phyloP scores from a whole-genome alignment of 2,888 invertebrate species.

The Cyaniris semiargus region DNA sequence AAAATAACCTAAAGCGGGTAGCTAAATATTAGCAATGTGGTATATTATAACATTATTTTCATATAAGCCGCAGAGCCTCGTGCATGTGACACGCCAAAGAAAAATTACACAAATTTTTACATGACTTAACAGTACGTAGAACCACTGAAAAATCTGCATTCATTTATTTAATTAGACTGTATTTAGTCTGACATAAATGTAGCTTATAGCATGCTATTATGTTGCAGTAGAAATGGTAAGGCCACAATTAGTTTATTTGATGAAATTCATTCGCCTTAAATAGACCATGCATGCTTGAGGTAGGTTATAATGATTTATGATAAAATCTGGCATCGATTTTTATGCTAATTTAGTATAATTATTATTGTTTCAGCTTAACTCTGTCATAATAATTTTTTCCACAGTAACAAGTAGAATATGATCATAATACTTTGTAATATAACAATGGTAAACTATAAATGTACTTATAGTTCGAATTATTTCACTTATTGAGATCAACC shows the following conservation, averaged over 20 bases:
- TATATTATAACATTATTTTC: slow-evolving; percentile 22
- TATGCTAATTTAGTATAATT: background rate
- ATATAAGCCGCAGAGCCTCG: slow-evolving; percentile 27
- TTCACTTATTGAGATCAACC: too few species aligned
- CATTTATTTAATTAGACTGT: slow-evolving; percentile 26
- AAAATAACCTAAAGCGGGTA: slow-evolving; percentile 36
- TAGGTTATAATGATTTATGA: background rate
- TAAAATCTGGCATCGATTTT: background rate
- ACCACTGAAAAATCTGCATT: slow-evolving; percentile 25
- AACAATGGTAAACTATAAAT: too few species aligned
- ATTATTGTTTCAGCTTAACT: too few species aligned
- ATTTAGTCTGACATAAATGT: slow-evolving; percentile 20
- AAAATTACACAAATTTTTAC: slow-evolving; percentile 34
- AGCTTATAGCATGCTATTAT: background rate
- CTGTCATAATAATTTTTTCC: too few species aligned
- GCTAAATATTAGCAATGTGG: slow-evolving; percentile 39
- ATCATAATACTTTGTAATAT: too few species aligned
- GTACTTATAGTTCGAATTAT: too few species aligned
- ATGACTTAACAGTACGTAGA: slow-evolving; percentile 30
- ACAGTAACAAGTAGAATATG: too few species aligned
- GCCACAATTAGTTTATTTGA: slow-evolving; percentile 16
- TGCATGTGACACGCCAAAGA: slow-evolving; percentile 34
- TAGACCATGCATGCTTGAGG: background rate
- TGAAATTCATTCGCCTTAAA: background rate
- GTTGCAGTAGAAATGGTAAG: slow-evolving; percentile 18